A percentile compares a stretch with the other conserved stretches of the same genome.
Evolutionary conservation across 2,797 vertebrate genomes (phyloP).

Genomic region (Phrynocephalus vlangalii): DNA sequence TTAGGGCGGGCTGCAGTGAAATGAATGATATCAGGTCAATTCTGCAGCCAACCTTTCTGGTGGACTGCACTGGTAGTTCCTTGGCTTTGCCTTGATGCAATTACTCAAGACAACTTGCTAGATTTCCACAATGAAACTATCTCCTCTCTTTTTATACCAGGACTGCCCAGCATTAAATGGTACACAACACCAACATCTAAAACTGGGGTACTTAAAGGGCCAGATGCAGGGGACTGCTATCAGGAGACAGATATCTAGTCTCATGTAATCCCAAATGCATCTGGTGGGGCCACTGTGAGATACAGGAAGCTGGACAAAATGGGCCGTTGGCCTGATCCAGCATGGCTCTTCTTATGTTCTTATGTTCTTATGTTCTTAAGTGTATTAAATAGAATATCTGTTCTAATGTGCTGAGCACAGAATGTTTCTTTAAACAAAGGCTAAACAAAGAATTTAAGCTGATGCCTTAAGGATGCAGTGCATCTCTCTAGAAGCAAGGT

Average conservation of each 20-base stretch:
- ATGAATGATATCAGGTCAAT: background rate
- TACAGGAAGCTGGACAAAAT: too few species aligned
- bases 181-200: too few species aligned
- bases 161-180: background rate
- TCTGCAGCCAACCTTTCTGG: background rate
- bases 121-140: background rate
- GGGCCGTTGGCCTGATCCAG: too few species aligned
- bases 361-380: too few species aligned
- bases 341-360: too few species aligned
- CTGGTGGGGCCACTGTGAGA: too few species aligned
- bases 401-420: background rate
- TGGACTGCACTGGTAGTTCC: background rate
- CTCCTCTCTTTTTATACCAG: background rate
- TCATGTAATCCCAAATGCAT: too few species aligned
- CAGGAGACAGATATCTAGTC: too few species aligned
- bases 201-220: too few species aligned
- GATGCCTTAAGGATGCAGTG: background rate
- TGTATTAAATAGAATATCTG: background rate
- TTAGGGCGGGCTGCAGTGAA: background rate
- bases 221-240: too few species aligned
- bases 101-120: background rate
- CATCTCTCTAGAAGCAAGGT: background rate
- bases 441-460: background rate
- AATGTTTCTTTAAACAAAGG: background rate
- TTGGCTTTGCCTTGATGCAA: background rate